Evolutionary conservation across 2,113 vertebrate genomes (phyloP).

Genomic region (Barbus barbus): DNA sequence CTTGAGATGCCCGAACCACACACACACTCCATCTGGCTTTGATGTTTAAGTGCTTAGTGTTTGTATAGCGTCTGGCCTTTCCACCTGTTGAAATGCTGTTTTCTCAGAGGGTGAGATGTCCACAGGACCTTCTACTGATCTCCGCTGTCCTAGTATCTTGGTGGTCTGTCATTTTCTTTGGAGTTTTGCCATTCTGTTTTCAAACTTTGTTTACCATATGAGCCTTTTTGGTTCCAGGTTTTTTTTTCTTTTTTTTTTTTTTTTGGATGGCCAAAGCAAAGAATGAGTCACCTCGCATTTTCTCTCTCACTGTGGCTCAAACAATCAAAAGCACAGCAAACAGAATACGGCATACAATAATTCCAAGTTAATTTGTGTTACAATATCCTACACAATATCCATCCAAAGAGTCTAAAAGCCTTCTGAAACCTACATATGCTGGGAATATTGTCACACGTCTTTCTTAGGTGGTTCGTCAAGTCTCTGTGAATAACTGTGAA

Average conservation of each 20-base stretch:
- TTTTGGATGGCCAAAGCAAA: background rate
- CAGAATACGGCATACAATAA: background rate
- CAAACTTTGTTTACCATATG: background rate
- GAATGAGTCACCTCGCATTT: background rate
- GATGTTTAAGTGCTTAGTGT: conserved; percentile 13
- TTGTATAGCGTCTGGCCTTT: background rate
- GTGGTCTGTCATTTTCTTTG: background rate
- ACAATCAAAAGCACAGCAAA: background rate
- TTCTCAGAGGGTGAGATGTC: conserved; percentile 16
- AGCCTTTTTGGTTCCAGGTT: background rate
- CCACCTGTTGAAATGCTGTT: conserved; percentile 38
- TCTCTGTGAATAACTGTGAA: conserved; percentile 16
- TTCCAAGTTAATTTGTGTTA: conserved; percentile 18
- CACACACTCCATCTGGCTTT: conserved; percentile 14
- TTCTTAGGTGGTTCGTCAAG: background rate
- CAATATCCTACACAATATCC: background rate
- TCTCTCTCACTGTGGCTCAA: background rate
- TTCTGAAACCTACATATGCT: background rate
- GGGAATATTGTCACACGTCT: background rate
- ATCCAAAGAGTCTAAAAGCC: background rate
- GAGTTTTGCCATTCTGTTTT: background rate
- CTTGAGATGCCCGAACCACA: background rate
- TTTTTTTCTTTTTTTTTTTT: background rate
- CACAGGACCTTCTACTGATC: conserved; percentile 15
- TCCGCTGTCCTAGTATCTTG: background rate